A percentile compares a stretch with the other conserved stretches of the same genome.
phyloP scores from a whole-genome alignment of 2,113 vertebrate genomes.

The Chaetura pelagica region DNA sequence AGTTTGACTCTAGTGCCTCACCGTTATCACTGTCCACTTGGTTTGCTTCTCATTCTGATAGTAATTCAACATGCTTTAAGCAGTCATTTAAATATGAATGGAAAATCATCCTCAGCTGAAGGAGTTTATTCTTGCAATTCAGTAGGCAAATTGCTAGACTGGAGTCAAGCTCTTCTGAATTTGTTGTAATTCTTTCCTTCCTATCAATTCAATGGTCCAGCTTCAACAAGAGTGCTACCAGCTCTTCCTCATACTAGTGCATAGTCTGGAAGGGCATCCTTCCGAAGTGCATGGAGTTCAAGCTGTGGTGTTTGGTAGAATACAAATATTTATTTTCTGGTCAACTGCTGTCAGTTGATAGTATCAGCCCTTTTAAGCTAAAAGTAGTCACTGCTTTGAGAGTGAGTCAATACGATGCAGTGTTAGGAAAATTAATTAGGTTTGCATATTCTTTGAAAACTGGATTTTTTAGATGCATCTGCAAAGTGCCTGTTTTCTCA shows the following conservation, averaged over 20 bases:
- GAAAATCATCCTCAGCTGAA: not conserved
- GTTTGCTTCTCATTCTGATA: not conserved
- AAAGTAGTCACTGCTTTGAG: not conserved
- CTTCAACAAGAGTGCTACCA: not conserved
- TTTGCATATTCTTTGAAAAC: not conserved
- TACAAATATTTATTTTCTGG: not conserved
- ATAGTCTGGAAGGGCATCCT: not conserved
- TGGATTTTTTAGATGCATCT: not conserved
- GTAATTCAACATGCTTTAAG: not conserved
- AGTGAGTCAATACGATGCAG: not conserved
- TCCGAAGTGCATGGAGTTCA: not conserved
- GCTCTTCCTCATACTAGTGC: not conserved
- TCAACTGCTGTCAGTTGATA: not conserved
- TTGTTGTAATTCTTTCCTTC: not conserved
- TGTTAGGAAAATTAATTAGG: not conserved
- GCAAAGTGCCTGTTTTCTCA: not conserved
- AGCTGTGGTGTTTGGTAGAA: not conserved
- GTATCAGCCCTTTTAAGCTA: not conserved
- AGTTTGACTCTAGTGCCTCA: not conserved
- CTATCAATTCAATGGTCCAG: not conserved
- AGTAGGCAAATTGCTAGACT: not conserved
- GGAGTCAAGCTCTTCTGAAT: not conserved
- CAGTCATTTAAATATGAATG: not conserved
- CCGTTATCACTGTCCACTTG: not conserved
- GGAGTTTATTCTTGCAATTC: not conserved